These are phyloP conservation scores for Gortyna flavago DNA, from an alignment of 2,888 invertebrate species.

Conservation along the genomic window DNA sequence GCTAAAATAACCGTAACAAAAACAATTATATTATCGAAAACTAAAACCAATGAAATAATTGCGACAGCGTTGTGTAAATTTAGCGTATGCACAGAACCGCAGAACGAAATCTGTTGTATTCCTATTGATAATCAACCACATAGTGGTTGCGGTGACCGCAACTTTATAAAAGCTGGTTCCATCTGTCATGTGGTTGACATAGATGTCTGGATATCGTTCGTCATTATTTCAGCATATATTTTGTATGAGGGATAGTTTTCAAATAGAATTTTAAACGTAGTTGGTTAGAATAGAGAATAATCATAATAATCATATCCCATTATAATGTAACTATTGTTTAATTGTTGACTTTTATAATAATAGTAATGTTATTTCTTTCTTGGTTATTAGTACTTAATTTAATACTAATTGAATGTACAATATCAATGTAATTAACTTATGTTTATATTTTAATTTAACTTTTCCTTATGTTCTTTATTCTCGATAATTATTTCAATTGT, in stretches of 20 bases:
- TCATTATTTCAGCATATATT: background rate
- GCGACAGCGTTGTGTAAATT: conserved; percentile 21
- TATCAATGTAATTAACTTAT: no score
- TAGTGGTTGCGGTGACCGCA: conserved; percentile 21
- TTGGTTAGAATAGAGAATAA: background rate
- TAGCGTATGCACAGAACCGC: conserved; percentile 33
- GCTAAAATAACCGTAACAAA: background rate
- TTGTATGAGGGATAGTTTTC: background rate
- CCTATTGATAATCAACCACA: conserved; percentile 58
- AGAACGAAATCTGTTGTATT: conserved; percentile 54
- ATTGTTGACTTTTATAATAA: no score
- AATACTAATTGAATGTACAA: no score
- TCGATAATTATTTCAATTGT: no score
- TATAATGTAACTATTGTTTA: no score
- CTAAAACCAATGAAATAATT: conserved; percentile 16
- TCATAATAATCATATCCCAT: no score
- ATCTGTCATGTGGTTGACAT: conserved; percentile 39
- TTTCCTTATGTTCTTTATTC: no score
- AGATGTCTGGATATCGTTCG: conserved; percentile 8
- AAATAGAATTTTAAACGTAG: background rate
- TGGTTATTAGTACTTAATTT: no score
- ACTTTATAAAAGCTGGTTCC: conserved; percentile 37
- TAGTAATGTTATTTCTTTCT: no score
- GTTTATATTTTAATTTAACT: no score
- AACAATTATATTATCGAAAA: background rate